A percentile compares a stretch with the other conserved stretches of the same genome.
phyloP scores from a whole-genome alignment of 1,140 invertebrate genomes.

The Drosophila sproati region DNA sequence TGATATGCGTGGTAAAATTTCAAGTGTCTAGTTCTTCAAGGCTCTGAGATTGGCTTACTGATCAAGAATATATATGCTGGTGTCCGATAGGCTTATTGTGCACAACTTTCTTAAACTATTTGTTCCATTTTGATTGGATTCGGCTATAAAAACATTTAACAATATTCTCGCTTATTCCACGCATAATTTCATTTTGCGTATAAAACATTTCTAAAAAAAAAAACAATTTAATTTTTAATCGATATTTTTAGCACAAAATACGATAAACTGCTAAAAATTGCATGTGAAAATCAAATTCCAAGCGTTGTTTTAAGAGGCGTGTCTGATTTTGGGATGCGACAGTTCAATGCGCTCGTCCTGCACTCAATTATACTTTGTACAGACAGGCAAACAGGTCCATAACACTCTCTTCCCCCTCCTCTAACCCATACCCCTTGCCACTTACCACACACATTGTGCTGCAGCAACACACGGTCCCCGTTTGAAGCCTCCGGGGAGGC shows the following conservation, averaged over 20 bases:
- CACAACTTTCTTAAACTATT: too few relatives aligned
- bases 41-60: too few relatives aligned
- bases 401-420: background rate
- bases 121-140: too few relatives aligned
- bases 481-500: conserved; percentile 35
- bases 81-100: too few relatives aligned
- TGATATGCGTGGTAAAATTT: too few relatives aligned
- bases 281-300: conserved; percentile 1
- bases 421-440: background rate
- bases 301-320: conserved; percentile 7
- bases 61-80: too few relatives aligned
- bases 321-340: conserved; percentile 30
- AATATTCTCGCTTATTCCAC: too few relatives aligned
- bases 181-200: too few relatives aligned
- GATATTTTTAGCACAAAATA: background rate
- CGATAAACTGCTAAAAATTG: background rate
- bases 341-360: conserved; percentile 75
- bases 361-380: conserved; percentile 80
- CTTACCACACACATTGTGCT: background rate
- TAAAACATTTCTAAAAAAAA: too few relatives aligned
- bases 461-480: conserved; percentile 4
- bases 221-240: too few relatives aligned
- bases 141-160: too few relatives aligned
- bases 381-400: conserved; percentile 52
- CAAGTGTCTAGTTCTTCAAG: too few relatives aligned